Base-by-base conservation (phyloP, 2,797 vertebrate genomes). In the Scolopax rusticola region DNA sequence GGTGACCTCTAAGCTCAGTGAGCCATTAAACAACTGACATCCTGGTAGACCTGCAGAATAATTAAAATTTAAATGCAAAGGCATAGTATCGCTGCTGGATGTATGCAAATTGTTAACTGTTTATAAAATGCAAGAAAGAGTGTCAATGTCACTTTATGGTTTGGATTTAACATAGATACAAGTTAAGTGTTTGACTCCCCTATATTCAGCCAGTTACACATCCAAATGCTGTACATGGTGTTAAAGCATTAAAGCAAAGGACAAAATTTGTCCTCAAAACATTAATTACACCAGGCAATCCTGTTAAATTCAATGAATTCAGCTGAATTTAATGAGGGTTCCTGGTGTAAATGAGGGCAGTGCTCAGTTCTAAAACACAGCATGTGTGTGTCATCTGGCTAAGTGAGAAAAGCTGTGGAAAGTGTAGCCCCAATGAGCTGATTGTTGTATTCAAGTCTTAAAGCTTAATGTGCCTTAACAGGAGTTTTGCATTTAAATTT, bases 21-120 rank as follows among this genome's bases (percentile, higher is more conserved):
- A 96, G 90, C 91, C 91, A 84, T 96, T 95, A 89, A 96, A 84
- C 79, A 93, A 92, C 84, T 94, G 87, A 92, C 78, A 87, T 93
- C 73, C 59, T 92, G 83, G 82, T 87, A 95, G 91, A 81, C 78
- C 85, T 92, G 68, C 67, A 95, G 88, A 96, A 90, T 93, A 96
- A 97, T 96, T 96, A 96, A 94, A 96, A 96, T 96, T 87, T 95
- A 94, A 96, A 96, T 91, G 83, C 75, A 91, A 82, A 96, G 74
- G 74, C 81, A 57, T 67, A 80, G 80, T 91, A 88, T 76, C 93
- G 24, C 91, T 87, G 87, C 75, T 92, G 94, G 94, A 84, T 82
- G 38, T 87, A 87, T 94, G 90, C 87, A 93, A 87, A 96, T 91
- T 67, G 40, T 81, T 94, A 88, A 71, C 91, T 96, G 89, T 86